Base-by-base conservation (phyloP, 1,140 invertebrate genomes). In the Procambarus virginalis region DNA sequence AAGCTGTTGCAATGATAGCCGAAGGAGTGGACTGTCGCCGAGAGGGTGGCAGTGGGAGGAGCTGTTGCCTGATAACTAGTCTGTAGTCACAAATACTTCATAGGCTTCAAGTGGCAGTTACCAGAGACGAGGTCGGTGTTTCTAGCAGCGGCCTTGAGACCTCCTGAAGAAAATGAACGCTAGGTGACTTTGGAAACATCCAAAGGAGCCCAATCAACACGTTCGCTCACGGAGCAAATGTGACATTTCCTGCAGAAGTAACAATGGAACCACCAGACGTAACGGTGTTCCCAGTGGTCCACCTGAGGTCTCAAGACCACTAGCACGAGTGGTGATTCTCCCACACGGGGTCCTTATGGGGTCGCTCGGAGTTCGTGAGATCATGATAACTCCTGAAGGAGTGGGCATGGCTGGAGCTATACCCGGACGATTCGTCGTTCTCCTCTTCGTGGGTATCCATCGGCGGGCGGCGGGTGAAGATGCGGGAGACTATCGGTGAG, bases 241-340 rank as follows among this genome's bases (percentile, higher is more conserved):
- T 14, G 14, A 64, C 17, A 64, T 14, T 64, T 64, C 60, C 20
- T 64, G 1, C 4, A 1, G 60, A 2, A 64, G 4, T 20, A 17
- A 2, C 55, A 9, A 12, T 64, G 10, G 60, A 10, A 20, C 12
- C 60, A 20, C 1, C 60, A n/a, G 60, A 20, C 4, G 60, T 12
- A 20, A 64, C 2, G 60, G 20, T 17, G 12, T 2, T 17, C 4
- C 12, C 4, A 64, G 12, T 64, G 4, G 60, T 17, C 10, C 2
- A 1, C 4, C 12, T 10, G 60, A 17, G 60, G 12, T 20, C 17
- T 17, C 20, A 5, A 20, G 75, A 64, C 34, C 83, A 55, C 51
- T 84, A 89, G 70, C 87, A 89, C 5, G 87, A 89, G 80, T 89
- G 87, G 8, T 89, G 87, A 22, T 89, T 89, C 20, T 89, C 87